These are phyloP conservation scores for Melipona bicolor DNA, from an alignment of 2,888 invertebrate genomes.

Conservation along the genomic window DNA sequence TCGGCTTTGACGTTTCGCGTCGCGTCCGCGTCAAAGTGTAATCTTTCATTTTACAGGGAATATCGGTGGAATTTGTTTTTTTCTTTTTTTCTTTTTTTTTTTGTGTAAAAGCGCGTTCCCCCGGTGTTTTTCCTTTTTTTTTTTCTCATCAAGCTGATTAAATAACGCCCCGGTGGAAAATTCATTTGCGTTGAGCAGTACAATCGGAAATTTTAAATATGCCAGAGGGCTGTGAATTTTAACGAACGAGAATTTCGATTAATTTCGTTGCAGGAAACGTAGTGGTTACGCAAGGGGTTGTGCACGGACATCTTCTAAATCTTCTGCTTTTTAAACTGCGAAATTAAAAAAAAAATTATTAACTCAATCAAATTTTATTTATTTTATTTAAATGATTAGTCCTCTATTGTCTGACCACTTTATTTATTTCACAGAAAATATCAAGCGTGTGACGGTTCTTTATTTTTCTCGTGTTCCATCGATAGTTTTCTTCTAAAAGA, in stretches of 20 bases:
- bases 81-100: background rate
- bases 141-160: background rate
- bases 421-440: background rate
- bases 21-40: background rate
- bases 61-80: background rate
- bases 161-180: background rate
- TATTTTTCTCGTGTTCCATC: background rate
- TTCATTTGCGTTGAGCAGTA: background rate
- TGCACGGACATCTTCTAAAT: no score
- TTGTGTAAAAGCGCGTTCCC: no score
- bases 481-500: background rate
- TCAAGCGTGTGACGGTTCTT: no score
- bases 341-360: no score
- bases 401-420: background rate
- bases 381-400: background rate
- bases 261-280: background rate
- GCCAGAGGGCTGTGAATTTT: background rate
- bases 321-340: background rate
- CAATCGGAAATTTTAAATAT: background rate
- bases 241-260: background rate
- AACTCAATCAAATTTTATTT: background rate
- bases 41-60: background rate
- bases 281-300: constrained; percentile 7
- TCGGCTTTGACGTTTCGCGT: background rate
- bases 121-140: background rate